Evolutionary conservation across 1,140 invertebrate genomes (phyloP), one percentile per base, ranked within the genome.

Genomic region (Philaenus spumarius): DNA sequence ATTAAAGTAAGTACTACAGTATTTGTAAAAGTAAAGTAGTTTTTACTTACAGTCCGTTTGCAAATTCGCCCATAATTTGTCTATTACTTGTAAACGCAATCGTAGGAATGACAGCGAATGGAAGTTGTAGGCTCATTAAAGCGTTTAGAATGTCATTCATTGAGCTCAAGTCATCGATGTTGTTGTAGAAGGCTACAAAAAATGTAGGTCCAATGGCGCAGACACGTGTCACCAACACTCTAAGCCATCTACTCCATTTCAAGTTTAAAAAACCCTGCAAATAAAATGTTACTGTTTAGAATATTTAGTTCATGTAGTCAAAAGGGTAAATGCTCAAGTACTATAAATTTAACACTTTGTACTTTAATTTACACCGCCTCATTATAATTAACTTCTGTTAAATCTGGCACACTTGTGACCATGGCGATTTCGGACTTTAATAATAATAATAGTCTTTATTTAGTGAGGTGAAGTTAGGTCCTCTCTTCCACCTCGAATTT

Each of bases 121-220:
- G 88, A 56, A 91, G 69, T 67, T 93, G 90, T 1, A 94, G 73
- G 59, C 84, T 87, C 90, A 94, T 94, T 2, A 94, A 78, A 1
- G 89, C 90, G 73, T 96, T 96, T 1, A 96, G 74, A n/a, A 90
- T 75, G 69, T 95, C 92, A 69, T 96, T 96, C 84, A 96, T 85
- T 15, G 74, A 75, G 19, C 87, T 90, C 37, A 96, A 72, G 62
- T 93, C 80, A 17, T 83, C 69, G 63, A 95, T 85, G 50, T 86
- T 75, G 47, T 80, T 80, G 61, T 80, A 90, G 61, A 86, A 81
- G 1, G 92, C 88, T 1, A 91, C 77, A 6, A 87, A 77, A 58
- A 96, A 85, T n/a, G 93, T 95, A 2, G 93, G 93, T 11, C 88
- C 73, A 65, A 96, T 95, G 17, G 93, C 93, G 62, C 95, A 89